Evolutionary conservation across 2,797 vertebrate genomes (phyloP).

Genomic region (Sebastes nivosus): DNA sequence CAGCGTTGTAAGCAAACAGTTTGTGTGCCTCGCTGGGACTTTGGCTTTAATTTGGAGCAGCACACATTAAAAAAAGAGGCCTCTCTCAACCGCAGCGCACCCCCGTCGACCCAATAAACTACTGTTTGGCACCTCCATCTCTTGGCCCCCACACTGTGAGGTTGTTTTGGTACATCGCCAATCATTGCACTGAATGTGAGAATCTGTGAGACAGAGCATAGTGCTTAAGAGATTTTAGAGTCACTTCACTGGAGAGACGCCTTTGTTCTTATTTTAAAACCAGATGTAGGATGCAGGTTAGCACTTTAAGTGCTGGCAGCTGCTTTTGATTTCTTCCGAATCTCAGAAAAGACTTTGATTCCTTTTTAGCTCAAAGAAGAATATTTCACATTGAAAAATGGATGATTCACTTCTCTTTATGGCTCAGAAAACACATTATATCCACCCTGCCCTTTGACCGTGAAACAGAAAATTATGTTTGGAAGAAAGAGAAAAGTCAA

Average conservation of each 20-base stretch:
- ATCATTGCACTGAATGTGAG: slow-evolving; percentile 30
- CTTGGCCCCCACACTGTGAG: slow-evolving; percentile 43
- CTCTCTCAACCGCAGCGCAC: slow-evolving; percentile 19
- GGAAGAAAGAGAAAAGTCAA: not conserved
- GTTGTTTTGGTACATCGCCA: slow-evolving; percentile 31
- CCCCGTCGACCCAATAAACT: slow-evolving; percentile 34
- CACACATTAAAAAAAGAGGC: slow-evolving; percentile 26
- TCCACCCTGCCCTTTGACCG: not conserved
- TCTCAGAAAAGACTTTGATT: slow-evolving; percentile 45
- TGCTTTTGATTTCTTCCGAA: slow-evolving; percentile 56
- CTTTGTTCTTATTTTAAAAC: slow-evolving; percentile 67
- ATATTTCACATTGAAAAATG: slow-evolving; percentile 37
- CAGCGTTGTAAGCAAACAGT: slow-evolving; percentile 62
- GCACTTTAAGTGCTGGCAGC: slow-evolving; percentile 44
- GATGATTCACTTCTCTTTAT: slow-evolving; percentile 11
- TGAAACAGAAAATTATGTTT: not conserved
- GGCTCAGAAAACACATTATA: not conserved
- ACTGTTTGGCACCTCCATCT: slow-evolving; percentile 40
- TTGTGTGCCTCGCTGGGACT: slow-evolving; percentile 42
- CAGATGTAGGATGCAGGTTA: slow-evolving; percentile 39
- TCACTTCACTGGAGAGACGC: slow-evolving; percentile 14
- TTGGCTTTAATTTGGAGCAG: slow-evolving; percentile 59
- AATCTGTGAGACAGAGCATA: slow-evolving; percentile 2
- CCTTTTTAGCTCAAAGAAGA: slow-evolving; percentile 53
- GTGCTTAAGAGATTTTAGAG: slow-evolving; percentile 27